Base-by-base conservation (phyloP, 2,113 vertebrate genomes). In the Bolborhynchus lineola region DNA sequence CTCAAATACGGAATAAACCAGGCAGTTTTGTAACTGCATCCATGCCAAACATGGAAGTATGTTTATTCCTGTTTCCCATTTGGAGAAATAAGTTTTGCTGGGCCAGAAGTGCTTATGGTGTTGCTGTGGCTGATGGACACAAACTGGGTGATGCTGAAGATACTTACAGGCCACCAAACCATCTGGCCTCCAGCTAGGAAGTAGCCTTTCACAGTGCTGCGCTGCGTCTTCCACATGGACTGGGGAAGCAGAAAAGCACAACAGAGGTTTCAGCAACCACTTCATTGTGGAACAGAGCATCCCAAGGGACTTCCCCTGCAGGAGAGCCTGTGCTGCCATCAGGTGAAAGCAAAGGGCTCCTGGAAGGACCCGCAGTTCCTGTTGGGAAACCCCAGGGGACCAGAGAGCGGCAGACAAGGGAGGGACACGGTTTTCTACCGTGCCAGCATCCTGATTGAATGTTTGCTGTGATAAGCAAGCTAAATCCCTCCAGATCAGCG, bases 101-200 rank as follows among this genome's bases (percentile, higher is more conserved):
- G 19, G 49, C 47, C 64, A 88, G 20, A 9, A 21, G 28, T 1
- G 17, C 18, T 26, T 28, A 9, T 60, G 52, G 60, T 2, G 55
- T 39, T 47, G 60, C 52, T 31, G 41, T 44, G 41, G 50, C 31
- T 5, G 21, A 7, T 24, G 49, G 52, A 42, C 26, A 20, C 6
- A 20, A n/a, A 16, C n/a, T 47, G 52, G 2, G 55, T 11, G 11
- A 39, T 0, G 1, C 9, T 31, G 10, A 24, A 26, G 72, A 1
- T 76, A 98, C 99, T 98, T 95, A 99, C 99, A 2, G 99, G 99
- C 99, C 99, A 99, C 99, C 99, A 99, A 41, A 98, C 98, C 99
- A 99, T 99, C 97, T 97, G 97, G 71, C 99, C 99, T 79, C 99
- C 99, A 9, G 99, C 99, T 20, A 99, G 97, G 94, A 99, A 99